Evolutionary conservation across 1,140 invertebrate genomes (phyloP).

Genomic region (Sesamia nonagrioides): DNA sequence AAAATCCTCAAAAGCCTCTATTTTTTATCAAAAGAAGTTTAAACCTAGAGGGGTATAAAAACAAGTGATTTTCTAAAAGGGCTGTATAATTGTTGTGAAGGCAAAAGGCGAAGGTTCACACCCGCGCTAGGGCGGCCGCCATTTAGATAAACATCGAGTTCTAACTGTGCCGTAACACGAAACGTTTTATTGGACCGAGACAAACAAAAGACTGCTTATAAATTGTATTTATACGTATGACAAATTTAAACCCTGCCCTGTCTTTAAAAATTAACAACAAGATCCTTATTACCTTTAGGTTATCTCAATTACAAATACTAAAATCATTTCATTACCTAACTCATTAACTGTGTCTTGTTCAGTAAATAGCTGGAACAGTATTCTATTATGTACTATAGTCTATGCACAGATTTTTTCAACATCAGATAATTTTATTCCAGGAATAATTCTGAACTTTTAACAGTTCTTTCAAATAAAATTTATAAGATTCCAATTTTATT

Average conservation of each 20-base stretch:
- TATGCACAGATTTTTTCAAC: too few relatives aligned
- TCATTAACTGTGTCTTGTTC: not conserved
- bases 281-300: not conserved
- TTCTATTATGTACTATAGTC: not conserved
- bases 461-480: too few relatives aligned
- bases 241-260: constrained; percentile 1
- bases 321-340: not conserved
- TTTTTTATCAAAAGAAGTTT: constrained; percentile 22
- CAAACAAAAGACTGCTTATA: constrained; percentile 69
- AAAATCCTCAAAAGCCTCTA: not conserved
- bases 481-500: too few relatives aligned
- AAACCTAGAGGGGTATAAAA: constrained; percentile 42
- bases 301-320: not conserved
- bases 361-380: not conserved
- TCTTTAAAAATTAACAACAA: not conserved
- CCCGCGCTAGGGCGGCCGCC: constrained; percentile 62
- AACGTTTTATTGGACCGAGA: constrained; percentile 72
- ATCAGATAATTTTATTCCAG: too few relatives aligned
- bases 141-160: constrained; percentile 81
- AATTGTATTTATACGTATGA: constrained; percentile 55
- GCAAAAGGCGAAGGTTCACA: constrained; percentile 77
- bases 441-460: too few relatives aligned
- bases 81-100: constrained; percentile 55
- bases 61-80: constrained; percentile 46
- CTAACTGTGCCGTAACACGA: constrained; percentile 78